Evolutionary conservation across 2,888 invertebrate species (phyloP).

Genomic region (Dexiosoma caninum): DNA sequence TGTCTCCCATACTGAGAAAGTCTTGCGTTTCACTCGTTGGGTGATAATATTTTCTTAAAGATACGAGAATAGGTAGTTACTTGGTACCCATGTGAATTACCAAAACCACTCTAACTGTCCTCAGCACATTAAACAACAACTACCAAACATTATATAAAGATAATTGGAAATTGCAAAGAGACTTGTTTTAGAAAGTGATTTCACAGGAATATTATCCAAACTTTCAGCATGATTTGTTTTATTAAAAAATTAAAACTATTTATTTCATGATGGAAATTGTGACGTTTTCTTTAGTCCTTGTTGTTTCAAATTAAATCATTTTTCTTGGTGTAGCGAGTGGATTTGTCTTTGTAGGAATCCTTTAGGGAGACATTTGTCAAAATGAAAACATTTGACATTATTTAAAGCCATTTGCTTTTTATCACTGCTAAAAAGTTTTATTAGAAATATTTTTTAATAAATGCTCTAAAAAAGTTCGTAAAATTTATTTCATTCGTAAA

Average conservation of each 20-base stretch:
- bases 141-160: constrained; percentile 47
- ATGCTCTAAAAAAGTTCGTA: too few species aligned
- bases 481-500: too few species aligned
- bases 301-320: constrained; percentile 14
- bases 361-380: constrained; percentile 41
- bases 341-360: constrained; percentile 2
- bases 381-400: too few species aligned
- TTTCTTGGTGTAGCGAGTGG: not conserved
- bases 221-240: constrained; percentile 51
- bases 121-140: not conserved
- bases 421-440: too few species aligned
- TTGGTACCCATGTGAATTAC: not conserved
- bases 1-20: not conserved
- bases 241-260: not conserved
- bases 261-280: not conserved
- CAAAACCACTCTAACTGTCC: not conserved
- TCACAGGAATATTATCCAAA: constrained; percentile 43
- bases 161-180: constrained; percentile 57
- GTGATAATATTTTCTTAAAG: not conserved
- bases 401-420: too few species aligned
- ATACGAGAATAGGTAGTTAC: not conserved
- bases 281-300: not conserved
- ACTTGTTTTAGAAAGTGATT: constrained; percentile 52
- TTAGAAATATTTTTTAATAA: too few species aligned
- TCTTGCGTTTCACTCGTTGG: constrained; percentile 36